Evolutionary conservation across 2,888 invertebrate species (phyloP), one percentile per base, ranked within the genome.

Genomic region (Orchesellides sinensis): DNA sequence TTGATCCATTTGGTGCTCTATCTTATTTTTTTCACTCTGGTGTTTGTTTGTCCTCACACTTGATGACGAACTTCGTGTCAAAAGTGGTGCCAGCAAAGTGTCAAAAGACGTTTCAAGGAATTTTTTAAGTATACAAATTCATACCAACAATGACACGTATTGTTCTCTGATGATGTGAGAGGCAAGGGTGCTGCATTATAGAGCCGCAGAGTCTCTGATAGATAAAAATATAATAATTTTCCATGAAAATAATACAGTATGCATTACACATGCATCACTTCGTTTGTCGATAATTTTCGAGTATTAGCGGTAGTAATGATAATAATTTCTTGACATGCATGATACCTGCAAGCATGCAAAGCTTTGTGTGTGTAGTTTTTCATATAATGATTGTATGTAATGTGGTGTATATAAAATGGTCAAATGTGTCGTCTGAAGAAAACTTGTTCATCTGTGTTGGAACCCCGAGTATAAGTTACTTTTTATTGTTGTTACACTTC

Each of bases 1-100:
- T 81, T 81, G 59, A 81, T 47, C 52, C 25, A 12, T n/a, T n/a
- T 21, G 32, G 63, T 72, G 73, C 49, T 59, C 68, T 32, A 56
- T 5, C 25, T 54, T n/a, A n/a, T n/a, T n/a, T n/a, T n/a, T n/a
- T 80, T 23, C 29, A 56, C 70, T 80, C 23, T 75, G 32, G 40
- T 47, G 59, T 6, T 35, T 49, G 47, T 70, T 54, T 74, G 8
- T 68, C 81, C 56, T 74, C 68, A 81, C 74, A 63, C 74, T 35
- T 73, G 61, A 74, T 81, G 81, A 68, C 47, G 27, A 81, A 74
- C 35, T 74, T 81, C 74, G 68, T 74, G 81, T 69, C 69, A 68
- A 74, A 68, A 21, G 45, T 23, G 35, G 52, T 79, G 78, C 78
- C 78, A 79, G 70, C 14, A 49, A 79, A 70, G 78, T 79, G 78